Evolutionary conservation across 1,140 invertebrate species (phyloP), one percentile per base, ranked within the genome.

Genomic region (Apis florea): DNA sequence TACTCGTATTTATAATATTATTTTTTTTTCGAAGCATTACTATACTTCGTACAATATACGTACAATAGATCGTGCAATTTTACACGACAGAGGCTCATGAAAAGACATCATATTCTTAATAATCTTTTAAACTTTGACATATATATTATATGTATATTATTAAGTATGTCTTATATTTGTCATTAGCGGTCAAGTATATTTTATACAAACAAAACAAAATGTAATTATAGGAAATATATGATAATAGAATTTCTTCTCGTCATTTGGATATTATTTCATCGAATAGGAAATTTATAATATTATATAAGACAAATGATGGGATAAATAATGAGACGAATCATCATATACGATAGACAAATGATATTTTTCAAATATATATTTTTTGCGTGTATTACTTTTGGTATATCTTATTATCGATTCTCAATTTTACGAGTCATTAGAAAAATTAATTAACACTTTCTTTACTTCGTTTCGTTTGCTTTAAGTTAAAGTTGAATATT

Each of bases 101-200:
- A 26, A 73, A 66, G 59, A 75, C 19, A 75, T 54, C 9, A 49
- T 15, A 4, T 56, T 66, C 53, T 64, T 26, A 47, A 59, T 31
- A 58, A 66, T 8, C 9, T 75, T 74, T 74, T 80, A 66, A 74
- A 49, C 12, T 11, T 31, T 56, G 51, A 72, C 59, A 61, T 53
- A 61, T 49, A 63, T 53, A 54, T 66, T 15, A 24, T n/a, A 58
- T 72, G 40, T 51, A 74, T 64, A 72, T 64, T 61, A 15, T 56
- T 49, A n/a, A 79, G n/a, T 53, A 47, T 21, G 47, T 53, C 68
- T 63, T 53, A 63, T 69, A 79, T 19, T 63, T 51, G 24, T 53
- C 68, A 61, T n/a, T 79, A 64, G 26, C 47, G 49, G 24, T 58
- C 24, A 24, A 68, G 40, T 24, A 67, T 64, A 40, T 81, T 81